phyloP scores from a whole-genome alignment of 2,113 vertebrate species.

The human region DNA sequence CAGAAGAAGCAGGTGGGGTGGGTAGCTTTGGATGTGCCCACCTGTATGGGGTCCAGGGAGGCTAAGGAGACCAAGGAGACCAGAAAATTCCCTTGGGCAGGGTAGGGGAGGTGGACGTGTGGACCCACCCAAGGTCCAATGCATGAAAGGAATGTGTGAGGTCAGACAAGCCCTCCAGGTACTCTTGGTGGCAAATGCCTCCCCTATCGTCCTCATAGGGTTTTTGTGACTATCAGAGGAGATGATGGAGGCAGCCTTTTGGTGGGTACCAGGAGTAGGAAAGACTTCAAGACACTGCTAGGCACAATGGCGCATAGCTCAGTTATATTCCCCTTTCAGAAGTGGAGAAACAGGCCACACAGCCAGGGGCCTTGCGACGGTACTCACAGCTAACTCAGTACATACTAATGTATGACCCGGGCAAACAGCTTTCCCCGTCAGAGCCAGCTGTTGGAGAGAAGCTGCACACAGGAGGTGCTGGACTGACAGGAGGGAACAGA shows the following conservation, averaged over 20 bases:
- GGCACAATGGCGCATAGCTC: not conserved
- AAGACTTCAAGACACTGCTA: not conserved
- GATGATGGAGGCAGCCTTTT: not conserved
- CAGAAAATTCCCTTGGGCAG: too few species aligned
- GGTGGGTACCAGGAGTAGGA: not conserved
- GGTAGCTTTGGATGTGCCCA: not conserved
- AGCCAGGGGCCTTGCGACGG: not conserved
- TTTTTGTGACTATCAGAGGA: not conserved
- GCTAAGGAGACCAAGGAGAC: not conserved
- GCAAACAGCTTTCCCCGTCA: not conserved
- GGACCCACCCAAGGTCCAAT: not conserved
- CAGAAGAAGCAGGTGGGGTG: not conserved
- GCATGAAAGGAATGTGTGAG: rapidly evolving
- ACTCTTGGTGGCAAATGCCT: not conserved
- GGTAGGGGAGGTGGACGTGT: rapidly evolving
- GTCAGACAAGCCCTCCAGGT: not conserved
- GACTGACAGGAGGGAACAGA: not conserved
- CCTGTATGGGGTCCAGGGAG: rapidly evolving
- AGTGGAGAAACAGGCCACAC: not conserved
- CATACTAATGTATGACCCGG: rapidly evolving
- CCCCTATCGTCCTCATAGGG: not conserved
- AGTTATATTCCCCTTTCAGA: not conserved
- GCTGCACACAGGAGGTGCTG: not conserved
- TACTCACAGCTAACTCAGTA: rapidly evolving
- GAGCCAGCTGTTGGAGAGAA: not conserved